Percentiles rank a stretch among this genome's conserved stretches.
Evolutionary conservation across 2,797 vertebrate genomes (phyloP).

Genomic region (Fistularia tabacaria): DNA sequence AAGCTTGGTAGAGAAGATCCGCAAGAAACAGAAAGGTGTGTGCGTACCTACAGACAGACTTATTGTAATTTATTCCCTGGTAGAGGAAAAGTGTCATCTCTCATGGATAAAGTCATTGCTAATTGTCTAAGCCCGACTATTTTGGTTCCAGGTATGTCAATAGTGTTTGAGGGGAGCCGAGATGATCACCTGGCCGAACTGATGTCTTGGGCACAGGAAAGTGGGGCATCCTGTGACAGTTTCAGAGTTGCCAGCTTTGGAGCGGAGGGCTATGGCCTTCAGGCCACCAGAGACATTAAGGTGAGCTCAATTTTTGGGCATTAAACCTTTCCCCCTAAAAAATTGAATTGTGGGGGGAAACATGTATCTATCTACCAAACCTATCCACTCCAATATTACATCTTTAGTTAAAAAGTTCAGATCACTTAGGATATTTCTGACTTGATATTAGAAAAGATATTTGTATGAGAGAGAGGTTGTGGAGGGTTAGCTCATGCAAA

Average conservation of each 20-base stretch:
- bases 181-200: conserved; percentile 89
- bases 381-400: no score
- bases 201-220: conserved; percentile 88
- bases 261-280: conserved; percentile 90
- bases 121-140: background rate
- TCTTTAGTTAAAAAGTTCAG: no score
- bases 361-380: no score
- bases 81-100: background rate
- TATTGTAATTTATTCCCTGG: background rate
- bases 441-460: no score
- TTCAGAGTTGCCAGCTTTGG: conserved; percentile 88
- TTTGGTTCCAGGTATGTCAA: conserved; percentile 80
- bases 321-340: no score
- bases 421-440: no score
- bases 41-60: background rate
- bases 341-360: no score
- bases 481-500: no score
- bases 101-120: no score
- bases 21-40: conserved; percentile 95
- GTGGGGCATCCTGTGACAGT: conserved; percentile 85
- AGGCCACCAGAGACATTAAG: conserved; percentile 92
- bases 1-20: conserved; percentile 90
- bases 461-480: no score
- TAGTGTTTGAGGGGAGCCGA: conserved; percentile 89
- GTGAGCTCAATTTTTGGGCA: conserved; percentile 52